Conservation (phyloP, 2,113 vertebrate species). For the Mormoops blainvillei region DNA sequence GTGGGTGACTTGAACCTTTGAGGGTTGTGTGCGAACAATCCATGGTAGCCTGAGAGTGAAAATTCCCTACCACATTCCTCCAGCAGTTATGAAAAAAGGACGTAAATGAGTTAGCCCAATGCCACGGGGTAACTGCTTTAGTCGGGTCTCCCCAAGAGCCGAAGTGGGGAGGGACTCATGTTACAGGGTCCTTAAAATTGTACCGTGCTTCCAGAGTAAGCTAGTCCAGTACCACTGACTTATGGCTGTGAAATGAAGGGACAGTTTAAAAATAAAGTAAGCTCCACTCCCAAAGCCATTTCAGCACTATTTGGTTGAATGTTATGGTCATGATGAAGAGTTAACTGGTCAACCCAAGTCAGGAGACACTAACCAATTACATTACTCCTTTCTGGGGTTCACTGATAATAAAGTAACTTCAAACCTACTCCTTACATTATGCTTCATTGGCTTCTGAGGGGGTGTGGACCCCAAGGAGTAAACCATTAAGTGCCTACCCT, state of each 20-base stretch:
- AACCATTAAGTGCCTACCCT: neutral
- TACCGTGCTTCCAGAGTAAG: neutral
- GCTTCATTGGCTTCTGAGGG: neutral
- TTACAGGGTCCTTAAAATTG: neutral
- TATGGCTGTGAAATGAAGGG: neutral
- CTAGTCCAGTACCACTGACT: neutral
- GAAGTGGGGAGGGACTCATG: accelerated
- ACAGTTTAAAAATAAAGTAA: neutral
- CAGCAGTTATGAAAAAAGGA: neutral
- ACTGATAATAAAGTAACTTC: neutral
- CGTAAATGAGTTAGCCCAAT: neutral
- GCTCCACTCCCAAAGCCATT: neutral
- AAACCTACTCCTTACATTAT: neutral
- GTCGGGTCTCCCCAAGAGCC: neutral
- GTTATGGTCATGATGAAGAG: neutral
- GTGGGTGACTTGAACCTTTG: neutral
- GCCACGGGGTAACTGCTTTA: accelerated
- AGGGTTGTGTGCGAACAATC: neutral
- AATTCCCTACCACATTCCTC: neutral
- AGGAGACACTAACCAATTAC: neutral
- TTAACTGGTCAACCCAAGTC: neutral
- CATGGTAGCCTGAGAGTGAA: neutral
- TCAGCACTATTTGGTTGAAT: neutral
- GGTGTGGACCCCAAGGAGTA: neutral
- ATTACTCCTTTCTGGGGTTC: neutral